Evolutionary conservation across 2,888 invertebrate species (phyloP).

Genomic region (Tipula confusa): DNA sequence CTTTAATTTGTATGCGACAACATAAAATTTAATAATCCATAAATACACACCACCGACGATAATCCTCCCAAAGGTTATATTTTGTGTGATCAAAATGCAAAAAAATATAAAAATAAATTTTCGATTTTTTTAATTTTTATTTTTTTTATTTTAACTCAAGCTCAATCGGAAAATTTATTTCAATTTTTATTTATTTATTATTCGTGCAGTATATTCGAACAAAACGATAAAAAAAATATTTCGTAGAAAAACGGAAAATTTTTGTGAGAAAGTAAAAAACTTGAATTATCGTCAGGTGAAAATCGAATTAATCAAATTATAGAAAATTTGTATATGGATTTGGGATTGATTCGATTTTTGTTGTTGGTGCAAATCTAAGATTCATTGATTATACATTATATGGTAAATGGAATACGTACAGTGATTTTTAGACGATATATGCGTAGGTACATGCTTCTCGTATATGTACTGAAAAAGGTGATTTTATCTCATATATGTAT

Average conservation of each 20-base stretch:
- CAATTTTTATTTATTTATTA: conserved; percentile 15
- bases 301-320: conserved; percentile 12
- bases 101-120: no score
- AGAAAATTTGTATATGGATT: not conserved
- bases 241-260: not conserved
- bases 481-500: not conserved
- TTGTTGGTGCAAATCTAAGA: not conserved
- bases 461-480: not conserved
- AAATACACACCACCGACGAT: not conserved
- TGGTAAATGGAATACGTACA: not conserved
- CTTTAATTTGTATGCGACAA: not conserved
- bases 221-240: not conserved
- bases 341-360: not conserved
- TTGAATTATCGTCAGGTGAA: conserved; percentile 16
- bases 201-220: not conserved
- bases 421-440: not conserved
- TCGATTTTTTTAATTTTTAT: not conserved
- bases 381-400: not conserved
- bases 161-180: not conserved
- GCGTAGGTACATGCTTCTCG: not conserved
- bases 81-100: conserved; percentile 15
- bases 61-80: conserved; percentile 25
- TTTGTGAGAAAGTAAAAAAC: conserved; percentile 16
- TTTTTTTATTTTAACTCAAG: not conserved
- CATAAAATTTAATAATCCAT: not conserved